These are phyloP conservation scores for Neomonachus schauinslandi DNA, from an alignment of 2,113 vertebrate species.

Conservation along the genomic window DNA sequence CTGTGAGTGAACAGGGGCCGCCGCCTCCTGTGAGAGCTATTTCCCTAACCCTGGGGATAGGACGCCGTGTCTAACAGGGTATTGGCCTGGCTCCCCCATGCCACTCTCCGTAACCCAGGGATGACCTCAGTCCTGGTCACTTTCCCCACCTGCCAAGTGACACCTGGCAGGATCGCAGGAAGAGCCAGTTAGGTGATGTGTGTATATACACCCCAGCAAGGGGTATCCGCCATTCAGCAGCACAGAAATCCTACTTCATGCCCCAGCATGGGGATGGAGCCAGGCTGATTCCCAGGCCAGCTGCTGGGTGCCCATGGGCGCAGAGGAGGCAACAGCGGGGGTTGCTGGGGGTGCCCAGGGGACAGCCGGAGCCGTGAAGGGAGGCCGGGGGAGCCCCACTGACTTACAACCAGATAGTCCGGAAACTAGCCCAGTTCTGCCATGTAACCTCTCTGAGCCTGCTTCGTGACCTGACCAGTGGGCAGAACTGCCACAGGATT, in stretches of 20 bases:
- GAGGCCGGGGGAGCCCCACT: neutral
- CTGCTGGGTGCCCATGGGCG: neutral
- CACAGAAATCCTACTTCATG: neutral
- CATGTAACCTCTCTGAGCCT: neutral
- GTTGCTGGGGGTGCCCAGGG: neutral
- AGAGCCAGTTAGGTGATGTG: neutral
- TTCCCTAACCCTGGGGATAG: constrained; percentile 67
- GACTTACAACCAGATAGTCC: neutral
- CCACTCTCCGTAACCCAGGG: neutral
- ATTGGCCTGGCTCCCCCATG: neutral
- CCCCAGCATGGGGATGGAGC: neutral
- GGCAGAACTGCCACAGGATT: no score
- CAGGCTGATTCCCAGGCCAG: neutral
- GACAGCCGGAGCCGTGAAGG: neutral
- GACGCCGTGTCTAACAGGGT: constrained; percentile 18
- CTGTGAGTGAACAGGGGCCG: constrained; percentile 49
- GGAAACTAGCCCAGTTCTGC: neutral
- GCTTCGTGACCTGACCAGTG: neutral
- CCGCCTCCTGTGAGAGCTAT: constrained; percentile 59
- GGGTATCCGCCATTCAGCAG: neutral
- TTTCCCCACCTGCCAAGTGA: neutral
- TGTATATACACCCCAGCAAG: neutral
- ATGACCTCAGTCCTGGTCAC: neutral
- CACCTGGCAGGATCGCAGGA: neutral
- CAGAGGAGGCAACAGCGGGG: no score